Evolutionary conservation across 2,113 vertebrate species (phyloP).

Genomic region (Gambusia affinis): DNA sequence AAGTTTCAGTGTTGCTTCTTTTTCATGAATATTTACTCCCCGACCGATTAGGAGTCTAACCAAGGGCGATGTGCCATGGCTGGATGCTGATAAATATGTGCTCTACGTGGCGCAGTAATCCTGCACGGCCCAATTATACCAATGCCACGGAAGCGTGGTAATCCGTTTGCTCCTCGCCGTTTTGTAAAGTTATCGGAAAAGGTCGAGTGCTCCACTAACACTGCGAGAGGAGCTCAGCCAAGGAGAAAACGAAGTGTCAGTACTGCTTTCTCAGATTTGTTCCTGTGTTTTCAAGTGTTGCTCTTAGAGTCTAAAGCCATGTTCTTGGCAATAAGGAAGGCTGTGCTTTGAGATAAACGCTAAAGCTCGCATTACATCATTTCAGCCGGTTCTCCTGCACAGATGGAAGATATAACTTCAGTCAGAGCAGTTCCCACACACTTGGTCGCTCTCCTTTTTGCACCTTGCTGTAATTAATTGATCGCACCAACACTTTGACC

Average conservation of each 20-base stretch:
- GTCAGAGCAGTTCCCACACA: slow-evolving; percentile 8
- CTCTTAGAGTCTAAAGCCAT: neutral
- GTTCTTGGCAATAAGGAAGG: neutral
- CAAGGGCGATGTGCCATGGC: neutral
- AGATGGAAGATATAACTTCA: slow-evolving; percentile 8
- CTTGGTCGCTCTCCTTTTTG: neutral
- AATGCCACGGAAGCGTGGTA: slow-evolving; percentile 10
- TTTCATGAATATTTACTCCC: slow-evolving; percentile 21
- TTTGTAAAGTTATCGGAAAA: slow-evolving; percentile 26
- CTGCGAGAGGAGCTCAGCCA: slow-evolving; percentile 18
- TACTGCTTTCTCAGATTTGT: slow-evolving; percentile 11
- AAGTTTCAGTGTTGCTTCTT: neutral
- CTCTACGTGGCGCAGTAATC: slow-evolving; percentile 10
- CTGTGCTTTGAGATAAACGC: neutral
- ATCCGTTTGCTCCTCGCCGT: slow-evolving; percentile 20
- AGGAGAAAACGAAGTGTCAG: slow-evolving; percentile 28
- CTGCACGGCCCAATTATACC: slow-evolving; percentile 8
- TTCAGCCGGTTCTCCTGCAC: neutral
- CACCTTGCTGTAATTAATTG: neutral
- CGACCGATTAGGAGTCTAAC: slow-evolving; percentile 1
- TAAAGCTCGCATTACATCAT: neutral
- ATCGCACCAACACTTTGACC: neutral
- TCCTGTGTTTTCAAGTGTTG: slow-evolving; percentile 2
- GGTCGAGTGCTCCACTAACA: slow-evolving; percentile 16
- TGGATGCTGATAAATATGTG: slow-evolving; percentile 10